Evolutionary conservation across 2,888 invertebrate species (phyloP).

Genomic region (Chorisops tibialis): DNA sequence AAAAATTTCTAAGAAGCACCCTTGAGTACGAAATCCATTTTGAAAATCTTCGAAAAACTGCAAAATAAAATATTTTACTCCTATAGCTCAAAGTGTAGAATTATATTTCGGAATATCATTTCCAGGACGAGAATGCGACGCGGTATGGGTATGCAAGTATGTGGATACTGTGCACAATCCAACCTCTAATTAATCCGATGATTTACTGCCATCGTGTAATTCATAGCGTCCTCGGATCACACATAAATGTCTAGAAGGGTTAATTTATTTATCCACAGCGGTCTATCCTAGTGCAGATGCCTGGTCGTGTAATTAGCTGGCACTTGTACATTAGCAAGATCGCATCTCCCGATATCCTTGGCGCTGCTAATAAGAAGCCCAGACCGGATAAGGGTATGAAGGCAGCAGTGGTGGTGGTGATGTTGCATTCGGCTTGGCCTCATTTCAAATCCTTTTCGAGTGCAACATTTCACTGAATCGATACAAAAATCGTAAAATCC

Average conservation of each 20-base stretch:
- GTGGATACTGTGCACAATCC: slow-evolving; percentile 28
- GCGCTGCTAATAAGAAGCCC: too few species aligned
- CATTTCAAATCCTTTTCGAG: background rate
- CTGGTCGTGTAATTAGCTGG: slow-evolving; percentile 21
- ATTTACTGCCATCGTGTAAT: slow-evolving; percentile 41
- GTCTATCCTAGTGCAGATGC: slow-evolving; percentile 21
- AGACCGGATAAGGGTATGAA: too few species aligned
- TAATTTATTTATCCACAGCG: slow-evolving; percentile 46
- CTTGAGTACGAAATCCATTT: background rate
- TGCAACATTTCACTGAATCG: background rate
- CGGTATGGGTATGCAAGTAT: background rate
- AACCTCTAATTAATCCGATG: slow-evolving; percentile 43
- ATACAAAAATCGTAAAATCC: too few species aligned
- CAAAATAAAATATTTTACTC: background rate
- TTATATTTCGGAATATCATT: background rate
- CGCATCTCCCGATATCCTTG: too few species aligned
- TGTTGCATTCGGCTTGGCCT: background rate
- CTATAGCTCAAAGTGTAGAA: background rate
- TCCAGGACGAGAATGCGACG: background rate
- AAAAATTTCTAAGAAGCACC: background rate
- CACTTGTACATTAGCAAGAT: background rate
- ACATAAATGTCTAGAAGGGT: slow-evolving; percentile 52
- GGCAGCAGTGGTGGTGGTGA: too few species aligned
- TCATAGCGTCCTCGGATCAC: slow-evolving; percentile 44
- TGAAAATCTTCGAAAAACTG: slow-evolving; percentile 1